These are phyloP conservation scores for Proteles cristata DNA, from an alignment of 2,113 vertebrate genomes.

Conservation along the genomic window DNA sequence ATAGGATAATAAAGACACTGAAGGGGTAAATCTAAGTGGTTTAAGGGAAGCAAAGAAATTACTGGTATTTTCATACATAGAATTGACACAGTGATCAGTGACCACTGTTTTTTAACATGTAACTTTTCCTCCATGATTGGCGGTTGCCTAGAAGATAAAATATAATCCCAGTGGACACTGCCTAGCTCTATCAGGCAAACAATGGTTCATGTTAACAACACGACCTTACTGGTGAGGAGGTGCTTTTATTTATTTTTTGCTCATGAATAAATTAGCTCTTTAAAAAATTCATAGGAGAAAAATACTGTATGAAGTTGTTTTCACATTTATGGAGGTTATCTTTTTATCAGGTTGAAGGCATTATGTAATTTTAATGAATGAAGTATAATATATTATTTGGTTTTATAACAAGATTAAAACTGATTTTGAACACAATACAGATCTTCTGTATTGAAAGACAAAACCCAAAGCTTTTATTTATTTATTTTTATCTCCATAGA, in stretches of 20 bases:
- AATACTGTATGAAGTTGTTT: slow-evolving; percentile 66
- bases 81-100: neutral
- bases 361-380: slow-evolving; percentile 79
- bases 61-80: neutral
- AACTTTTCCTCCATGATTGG: neutral
- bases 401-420: slow-evolving; percentile 76
- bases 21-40: neutral
- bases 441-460: slow-evolving; percentile 31
- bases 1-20: neutral
- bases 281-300: slow-evolving; percentile 73
- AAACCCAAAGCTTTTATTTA: neutral
- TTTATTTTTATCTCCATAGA: neutral
- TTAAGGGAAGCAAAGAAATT: slow-evolving; percentile 32
- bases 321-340: slow-evolving; percentile 68
- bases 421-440: slow-evolving; percentile 62
- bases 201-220: slow-evolving; percentile 46
- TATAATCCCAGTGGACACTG: neutral
- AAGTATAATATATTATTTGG: slow-evolving; percentile 60
- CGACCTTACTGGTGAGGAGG: slow-evolving; percentile 37
- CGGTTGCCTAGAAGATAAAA: slow-evolving; percentile 31
- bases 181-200: slow-evolving; percentile 21
- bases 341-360: slow-evolving; percentile 58
- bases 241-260: slow-evolving; percentile 68
- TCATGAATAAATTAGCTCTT: slow-evolving; percentile 76
- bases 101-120: neutral